Base-by-base conservation (phyloP, 2,888 invertebrate genomes). In the Eretmocerus hayati region DNA sequence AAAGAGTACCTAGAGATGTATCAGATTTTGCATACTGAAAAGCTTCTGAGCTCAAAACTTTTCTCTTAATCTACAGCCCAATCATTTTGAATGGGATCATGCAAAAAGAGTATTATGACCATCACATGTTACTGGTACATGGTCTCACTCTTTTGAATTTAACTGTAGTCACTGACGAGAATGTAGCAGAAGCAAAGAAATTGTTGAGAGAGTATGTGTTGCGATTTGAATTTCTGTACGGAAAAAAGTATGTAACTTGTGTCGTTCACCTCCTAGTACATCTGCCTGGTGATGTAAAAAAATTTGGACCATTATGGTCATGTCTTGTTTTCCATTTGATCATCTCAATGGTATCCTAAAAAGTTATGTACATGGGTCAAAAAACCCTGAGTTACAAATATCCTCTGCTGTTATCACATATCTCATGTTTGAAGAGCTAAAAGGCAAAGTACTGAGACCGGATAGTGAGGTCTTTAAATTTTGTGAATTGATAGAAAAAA, bases 181-280 rank as follows among this genome's bases (percentile, higher is more conserved):
- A n/a, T 9, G n/a, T 37, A 9, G 13, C 9, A 37, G 11, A 8
- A 37, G 19, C 8, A 5, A 15, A 15, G 9, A 9, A 15, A n/a
- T 37, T 20, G 21, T 21, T 37, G 8, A 20, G 4, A 4, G 37
- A 37, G 15, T 37, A 37, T 20, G 37, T 37, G n/a, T n/a, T 21
- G 11, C 2, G 2, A 20, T 58, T 54, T 26, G 35, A 52, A 33
- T 19, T 36, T 20, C 46, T 56, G 16, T 61, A 59, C 48, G 53
- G 55, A 6, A 8, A 48, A 13, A 40, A 46, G 5, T 30, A 56
- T 31, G 55, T 58, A 53, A 51, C 52, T 2, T 47, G 44, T n/a
- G 59, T 57, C 46, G 8, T 58, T 4, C 58, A 60, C 42, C 19
- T 46, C 2, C 20, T 60, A 4, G 38, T 52, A 6, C 59, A 60